Percentiles rank a stretch among this genome's conserved stretches.
phyloP scores from a whole-genome alignment of 2,888 invertebrate species.

The Carterocephalus palaemon region DNA sequence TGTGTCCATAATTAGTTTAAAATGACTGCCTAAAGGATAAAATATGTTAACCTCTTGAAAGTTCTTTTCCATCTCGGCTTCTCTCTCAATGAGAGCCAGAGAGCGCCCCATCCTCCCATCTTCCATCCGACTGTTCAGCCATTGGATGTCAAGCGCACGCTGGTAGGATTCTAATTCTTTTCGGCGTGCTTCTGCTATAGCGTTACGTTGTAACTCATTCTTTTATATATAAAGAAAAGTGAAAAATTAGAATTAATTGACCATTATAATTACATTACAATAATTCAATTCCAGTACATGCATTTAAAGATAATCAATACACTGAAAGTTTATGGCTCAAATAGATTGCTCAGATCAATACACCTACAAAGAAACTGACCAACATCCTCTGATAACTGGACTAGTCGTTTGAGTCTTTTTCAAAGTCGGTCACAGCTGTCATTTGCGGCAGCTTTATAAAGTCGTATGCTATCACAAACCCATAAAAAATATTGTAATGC shows the following conservation, averaged over 20 bases:
- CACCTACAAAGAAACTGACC: too few species aligned
- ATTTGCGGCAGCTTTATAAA: too few species aligned
- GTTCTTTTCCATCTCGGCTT: conserved; percentile 67
- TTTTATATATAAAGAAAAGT: conserved; percentile 35
- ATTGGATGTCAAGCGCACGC: conserved; percentile 59
- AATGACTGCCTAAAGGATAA: too few species aligned
- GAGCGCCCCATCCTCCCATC: conserved; percentile 65
- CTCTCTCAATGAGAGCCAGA: conserved; percentile 57
- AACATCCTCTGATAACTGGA: too few species aligned
- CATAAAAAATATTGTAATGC: too few species aligned
- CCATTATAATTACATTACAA: conserved; percentile 12
- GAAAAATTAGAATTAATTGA: background rate
- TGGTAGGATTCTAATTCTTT: conserved; percentile 54
- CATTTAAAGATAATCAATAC: background rate
- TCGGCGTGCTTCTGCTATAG: conserved; percentile 43
- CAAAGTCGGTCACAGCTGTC: too few species aligned
- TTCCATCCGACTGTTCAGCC: conserved; percentile 68
- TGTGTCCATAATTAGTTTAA: too few species aligned
- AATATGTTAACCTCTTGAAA: conserved; percentile 72
- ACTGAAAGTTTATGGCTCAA: too few species aligned
- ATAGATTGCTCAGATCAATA: too few species aligned
- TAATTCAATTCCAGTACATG: conserved; percentile 2
- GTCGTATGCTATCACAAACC: too few species aligned
- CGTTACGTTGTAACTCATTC: conserved; percentile 60
- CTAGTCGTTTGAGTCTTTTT: too few species aligned